Base-by-base conservation (phyloP, 1,140 invertebrate species). In the Drosophila paulistorum region DNA sequence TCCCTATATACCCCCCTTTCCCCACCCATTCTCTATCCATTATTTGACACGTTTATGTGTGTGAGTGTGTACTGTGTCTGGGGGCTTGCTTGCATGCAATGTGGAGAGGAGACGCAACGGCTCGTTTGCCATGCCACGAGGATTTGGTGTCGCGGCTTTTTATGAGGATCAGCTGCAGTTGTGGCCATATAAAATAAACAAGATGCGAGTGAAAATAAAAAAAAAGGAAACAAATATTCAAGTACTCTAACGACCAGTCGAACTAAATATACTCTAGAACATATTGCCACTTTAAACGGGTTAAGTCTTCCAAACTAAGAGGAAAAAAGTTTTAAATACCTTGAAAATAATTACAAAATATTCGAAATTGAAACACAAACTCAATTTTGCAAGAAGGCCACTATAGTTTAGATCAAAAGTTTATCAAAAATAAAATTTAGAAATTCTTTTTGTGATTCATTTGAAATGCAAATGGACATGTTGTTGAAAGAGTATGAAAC, bases 141-240 rank as follows among this genome's bases (percentile, higher is more conserved):
- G 84, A 87, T 87, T 87, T 89, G 79, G 80, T 89, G 83, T 87
- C 80, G 80, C 77, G 77, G 77, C 84, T 83, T 89, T 87, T 87
- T 87, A 87, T 87, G 83, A 89, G 84, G 84, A 87, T 87, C 83
- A 87, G 83, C 83, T 87, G 84, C 83, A 86, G 79, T 87, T 87
- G 79, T 68, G 76, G 79, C 82, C 79, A 87, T 83, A 86, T 86
- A 87, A 86, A 86, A 79, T 81, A 82, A 65, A 77, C 79, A 87
- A 78, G 57, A 66, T 69, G 76, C 58, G 39, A 59, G 33, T 17
- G n/a, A 30, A 35, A 17, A 17, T 17, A 17, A 17, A 17, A 17
- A 61, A 61, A 30, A 72, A 57, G 23, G 20, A 70, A 70, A 61
- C 23, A 45, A 51, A 30, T 30, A 30, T 30, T 57, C 7, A 48